These are phyloP conservation scores for Nowickia ferox DNA, from an alignment of 2,888 invertebrate species.

Conservation along the genomic window DNA sequence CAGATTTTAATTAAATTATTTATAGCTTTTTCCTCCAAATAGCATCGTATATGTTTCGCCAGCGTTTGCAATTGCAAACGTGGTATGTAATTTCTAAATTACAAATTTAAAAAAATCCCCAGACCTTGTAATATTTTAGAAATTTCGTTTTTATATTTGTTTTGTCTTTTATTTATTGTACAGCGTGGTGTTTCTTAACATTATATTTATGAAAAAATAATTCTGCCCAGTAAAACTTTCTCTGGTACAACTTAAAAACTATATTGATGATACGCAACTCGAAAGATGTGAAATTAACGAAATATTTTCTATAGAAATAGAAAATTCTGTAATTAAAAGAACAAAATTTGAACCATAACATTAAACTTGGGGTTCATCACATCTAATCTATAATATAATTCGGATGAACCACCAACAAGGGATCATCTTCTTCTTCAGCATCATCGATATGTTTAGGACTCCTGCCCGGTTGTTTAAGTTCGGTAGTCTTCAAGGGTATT, in stretches of 20 bases:
- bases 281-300: conserved; percentile 21
- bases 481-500: conserved; percentile 81
- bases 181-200: neutral
- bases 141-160: neutral
- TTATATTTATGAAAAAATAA: neutral
- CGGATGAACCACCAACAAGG: conserved; percentile 96
- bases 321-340: conserved; percentile 28
- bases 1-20: no score
- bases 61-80: no score
- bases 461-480: conserved; percentile 75
- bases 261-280: conserved; percentile 40
- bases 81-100: no score
- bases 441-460: conserved; percentile 73
- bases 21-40: no score
- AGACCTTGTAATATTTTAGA: no score
- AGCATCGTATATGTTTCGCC: no score
- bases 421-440: conserved; percentile 86
- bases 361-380: neutral
- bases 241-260: conserved; percentile 46
- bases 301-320: conserved; percentile 3
- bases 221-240: neutral
- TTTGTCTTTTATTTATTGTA: conserved; percentile 20
- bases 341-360: conserved; percentile 36
- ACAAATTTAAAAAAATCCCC: neutral
- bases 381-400: conserved; percentile 92